Conservation (phyloP, 2,888 invertebrate species). For the Xanthia togata region DNA sequence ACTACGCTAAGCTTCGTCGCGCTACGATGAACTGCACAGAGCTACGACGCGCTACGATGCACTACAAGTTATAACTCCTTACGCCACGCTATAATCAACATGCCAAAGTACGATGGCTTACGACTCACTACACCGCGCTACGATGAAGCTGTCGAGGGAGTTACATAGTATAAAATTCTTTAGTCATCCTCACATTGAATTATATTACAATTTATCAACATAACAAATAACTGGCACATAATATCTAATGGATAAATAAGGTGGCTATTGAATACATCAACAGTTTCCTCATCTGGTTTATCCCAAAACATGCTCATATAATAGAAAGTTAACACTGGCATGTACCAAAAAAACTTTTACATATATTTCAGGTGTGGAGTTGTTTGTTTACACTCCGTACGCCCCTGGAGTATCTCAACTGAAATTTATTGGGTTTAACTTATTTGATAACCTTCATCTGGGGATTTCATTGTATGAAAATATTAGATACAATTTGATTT, state of each 20-base stretch:
- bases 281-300: slow-evolving; percentile 33
- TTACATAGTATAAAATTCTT: neutral
- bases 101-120: neutral
- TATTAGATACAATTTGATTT: slow-evolving; percentile 65
- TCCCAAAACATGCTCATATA: slow-evolving; percentile 38
- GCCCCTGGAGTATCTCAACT: slow-evolving; percentile 69
- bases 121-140: no score
- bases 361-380: slow-evolving; percentile 72
- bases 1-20: neutral
- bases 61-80: neutral
- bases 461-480: slow-evolving; percentile 63
- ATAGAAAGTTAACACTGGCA: slow-evolving; percentile 47
- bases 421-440: slow-evolving; percentile 84
- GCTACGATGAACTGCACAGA: neutral
- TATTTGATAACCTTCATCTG: slow-evolving; percentile 79
- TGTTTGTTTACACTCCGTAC: slow-evolving; percentile 67
- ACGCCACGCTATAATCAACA: neutral
- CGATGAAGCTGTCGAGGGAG: neutral
- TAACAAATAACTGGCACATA: neutral
- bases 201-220: neutral
- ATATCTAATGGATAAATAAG: neutral
- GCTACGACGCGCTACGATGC: neutral
- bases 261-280: slow-evolving; percentile 4
- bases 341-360: slow-evolving; percentile 58
- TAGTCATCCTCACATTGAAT: neutral